Evolutionary conservation across 2,113 vertebrate species (phyloP), one percentile per base, ranked within the genome.

Genomic region (Gobio gobio): DNA sequence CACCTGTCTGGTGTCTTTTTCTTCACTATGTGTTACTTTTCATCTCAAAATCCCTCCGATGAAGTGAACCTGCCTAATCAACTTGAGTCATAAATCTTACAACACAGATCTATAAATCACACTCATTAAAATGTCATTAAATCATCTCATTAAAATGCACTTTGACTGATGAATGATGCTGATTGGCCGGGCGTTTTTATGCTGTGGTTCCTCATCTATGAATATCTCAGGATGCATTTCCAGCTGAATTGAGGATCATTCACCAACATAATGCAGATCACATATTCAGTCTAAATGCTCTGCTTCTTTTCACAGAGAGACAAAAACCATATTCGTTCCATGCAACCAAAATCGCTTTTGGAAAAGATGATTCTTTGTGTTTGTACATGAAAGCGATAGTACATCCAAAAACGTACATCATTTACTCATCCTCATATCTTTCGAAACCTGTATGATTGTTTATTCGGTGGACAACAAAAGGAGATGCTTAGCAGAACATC

Each of bases 101-200:
- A 66, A 68, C 61, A 51, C 43, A 68, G 10, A 51, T 68, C 43
- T 49, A 24, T 45, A 63, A 80, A 64, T 49, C 43, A 40, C 45
- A 51, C 78, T 51, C 61, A 81, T 81, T 81, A 81, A 81, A 81
- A 81, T 36, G 9, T 26, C 61, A 81, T 81, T 81, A 81, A 81
- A 81, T 51, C 61, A 33, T 81, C 43, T 81, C 61, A 81, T 81
- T 81, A 81, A 81, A 81, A 51, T 14, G 18, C 45, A 33, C 24
- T 81, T 81, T 68, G 33, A n/a, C 61, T 81, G 45, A 81, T 49
- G 61, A 81, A 64, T 81, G 78, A 68, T 81, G 18, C 24, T 81
- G 59, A 66, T 68, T 79, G 58, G 58, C 7, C 36, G n/a, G 12
- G 13, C 51, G 16, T 68, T 81, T 59, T 26, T 29, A 64, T 64